These are phyloP conservation scores for Argyra leucocephala DNA, from an alignment of 2,888 invertebrate species.

Conservation along the genomic window DNA sequence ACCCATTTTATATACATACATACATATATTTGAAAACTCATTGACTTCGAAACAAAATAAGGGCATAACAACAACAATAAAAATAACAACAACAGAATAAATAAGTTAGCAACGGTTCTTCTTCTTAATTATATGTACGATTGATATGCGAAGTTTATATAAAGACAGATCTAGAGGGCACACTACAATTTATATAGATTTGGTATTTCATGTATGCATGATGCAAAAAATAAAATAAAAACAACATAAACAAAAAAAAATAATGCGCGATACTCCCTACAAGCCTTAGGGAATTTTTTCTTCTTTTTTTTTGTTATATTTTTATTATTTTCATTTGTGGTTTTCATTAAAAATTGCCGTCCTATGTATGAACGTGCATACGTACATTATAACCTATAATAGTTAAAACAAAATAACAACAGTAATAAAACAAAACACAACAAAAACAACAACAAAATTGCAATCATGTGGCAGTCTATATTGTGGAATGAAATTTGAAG, in stretches of 20 bases:
- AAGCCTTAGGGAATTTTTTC: neutral
- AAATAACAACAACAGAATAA: neutral
- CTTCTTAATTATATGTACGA: conserved; percentile 6
- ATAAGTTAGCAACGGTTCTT: neutral
- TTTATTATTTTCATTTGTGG: neutral
- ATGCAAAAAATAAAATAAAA: neutral
- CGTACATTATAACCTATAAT: neutral
- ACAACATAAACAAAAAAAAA: neutral
- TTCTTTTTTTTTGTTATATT: neutral
- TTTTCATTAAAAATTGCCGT: neutral
- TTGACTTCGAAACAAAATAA: neutral
- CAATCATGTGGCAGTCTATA: neutral
- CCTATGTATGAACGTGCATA: neutral
- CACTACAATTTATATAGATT: neutral
- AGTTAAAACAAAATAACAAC: neutral
- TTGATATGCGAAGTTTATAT: conserved; percentile 3
- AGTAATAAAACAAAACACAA: no score
- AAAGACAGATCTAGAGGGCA: conserved; percentile 3
- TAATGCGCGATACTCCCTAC: conserved; percentile 3
- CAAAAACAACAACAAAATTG: neutral
- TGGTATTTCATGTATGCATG: neutral
- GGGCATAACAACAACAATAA: neutral
- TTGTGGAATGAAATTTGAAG: conserved; percentile 3
- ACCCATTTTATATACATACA: no score
- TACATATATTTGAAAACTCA: neutral